Evolutionary conservation across 2,113 vertebrate species (phyloP).

Genomic region (Rhabdornis inornatus): DNA sequence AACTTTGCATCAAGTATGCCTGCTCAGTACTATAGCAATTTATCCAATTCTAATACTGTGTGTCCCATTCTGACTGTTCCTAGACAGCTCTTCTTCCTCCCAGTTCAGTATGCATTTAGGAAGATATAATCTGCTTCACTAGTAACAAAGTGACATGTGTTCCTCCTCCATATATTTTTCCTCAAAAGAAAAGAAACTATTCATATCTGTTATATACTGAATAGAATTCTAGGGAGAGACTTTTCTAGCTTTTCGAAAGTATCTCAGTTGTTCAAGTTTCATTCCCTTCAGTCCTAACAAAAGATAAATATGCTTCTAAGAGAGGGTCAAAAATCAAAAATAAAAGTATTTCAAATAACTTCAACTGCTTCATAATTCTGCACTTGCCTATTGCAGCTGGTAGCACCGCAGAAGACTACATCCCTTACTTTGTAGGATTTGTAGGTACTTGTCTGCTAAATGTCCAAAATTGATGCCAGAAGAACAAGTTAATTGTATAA

Average conservation of each 20-base stretch:
- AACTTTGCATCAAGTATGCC: neutral
- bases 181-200: neutral
- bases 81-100: neutral
- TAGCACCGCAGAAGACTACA: neutral
- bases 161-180: neutral
- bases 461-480: neutral
- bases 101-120: neutral
- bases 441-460: neutral
- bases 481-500: neutral
- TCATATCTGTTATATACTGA: neutral
- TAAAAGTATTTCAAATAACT: neutral
- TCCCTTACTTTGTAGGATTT: neutral
- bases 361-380: neutral
- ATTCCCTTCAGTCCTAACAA: neutral
- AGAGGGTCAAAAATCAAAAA: neutral
- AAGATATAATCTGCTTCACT: neutral
- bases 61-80: neutral
- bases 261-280: neutral
- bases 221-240: neutral
- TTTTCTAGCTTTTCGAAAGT: neutral
- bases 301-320: neutral
- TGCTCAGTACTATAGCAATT: neutral
- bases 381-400: neutral
- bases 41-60: fast-evolving
- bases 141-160: fast-evolving